These are phyloP conservation scores for Tyria jacobaeae DNA, from an alignment of 2,888 invertebrate species.

Conservation along the genomic window DNA sequence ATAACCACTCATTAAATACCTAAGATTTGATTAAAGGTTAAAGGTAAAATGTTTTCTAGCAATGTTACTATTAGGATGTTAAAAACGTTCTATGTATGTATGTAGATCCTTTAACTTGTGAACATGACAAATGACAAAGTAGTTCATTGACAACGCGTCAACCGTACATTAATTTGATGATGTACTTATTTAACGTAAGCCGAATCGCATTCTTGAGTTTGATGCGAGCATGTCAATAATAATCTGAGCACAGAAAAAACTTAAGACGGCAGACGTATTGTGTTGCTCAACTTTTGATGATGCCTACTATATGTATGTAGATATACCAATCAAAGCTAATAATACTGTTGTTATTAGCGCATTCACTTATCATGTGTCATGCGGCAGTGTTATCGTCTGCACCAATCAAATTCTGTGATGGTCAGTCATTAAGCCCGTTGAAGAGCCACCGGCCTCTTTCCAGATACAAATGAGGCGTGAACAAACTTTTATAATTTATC, in stretches of 20 bases:
- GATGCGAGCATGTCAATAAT: constrained; percentile 15
- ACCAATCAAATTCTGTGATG: constrained; percentile 65
- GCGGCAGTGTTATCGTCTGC: constrained; percentile 52
- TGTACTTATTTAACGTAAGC: no score
- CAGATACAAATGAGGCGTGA: constrained; percentile 67
- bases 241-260: constrained; percentile 26
- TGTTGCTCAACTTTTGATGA: constrained; percentile 40
- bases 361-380: constrained; percentile 68
- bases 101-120: no score
- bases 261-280: constrained; percentile 30
- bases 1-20: no score
- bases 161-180: no score
- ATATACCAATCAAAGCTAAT: constrained; percentile 58
- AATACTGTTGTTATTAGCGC: constrained; percentile 63
- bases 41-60: no score
- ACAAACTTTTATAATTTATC: constrained; percentile 55
- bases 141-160: no score
- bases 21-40: no score
- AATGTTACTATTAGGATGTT: no score
- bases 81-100: no score
- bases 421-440: constrained; percentile 71
- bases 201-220: no score
- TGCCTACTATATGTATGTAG: constrained; percentile 33
- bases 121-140: no score
- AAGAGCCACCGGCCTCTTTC: constrained; percentile 59